Percentiles rank a stretch among this genome's conserved stretches.
These are phyloP conservation scores for Sisyra nigra DNA, from an alignment of 2,888 invertebrate species.

Conservation along the genomic window DNA sequence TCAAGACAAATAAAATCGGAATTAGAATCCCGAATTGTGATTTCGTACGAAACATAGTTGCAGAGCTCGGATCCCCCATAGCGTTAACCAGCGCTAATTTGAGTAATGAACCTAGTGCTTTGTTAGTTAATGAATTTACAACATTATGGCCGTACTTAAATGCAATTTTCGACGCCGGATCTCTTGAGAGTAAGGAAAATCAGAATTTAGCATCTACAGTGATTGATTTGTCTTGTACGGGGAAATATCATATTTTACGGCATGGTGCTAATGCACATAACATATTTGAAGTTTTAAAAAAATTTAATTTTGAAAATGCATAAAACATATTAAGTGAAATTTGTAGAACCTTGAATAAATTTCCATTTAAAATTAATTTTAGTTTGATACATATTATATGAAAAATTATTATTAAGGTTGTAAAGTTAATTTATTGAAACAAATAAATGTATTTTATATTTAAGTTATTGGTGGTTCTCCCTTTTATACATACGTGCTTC, in stretches of 20 bases:
- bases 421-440: too few relatives aligned
- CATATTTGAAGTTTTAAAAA: slow-evolving; percentile 35
- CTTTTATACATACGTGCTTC: too few relatives aligned
- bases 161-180: slow-evolving; percentile 70
- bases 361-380: too few relatives aligned
- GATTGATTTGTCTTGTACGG: slow-evolving; percentile 63
- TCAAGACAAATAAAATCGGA: slow-evolving; percentile 64
- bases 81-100: slow-evolving; percentile 93
- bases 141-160: slow-evolving; percentile 65
- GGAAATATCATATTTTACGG: slow-evolving; percentile 59
- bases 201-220: slow-evolving; percentile 80
- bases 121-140: slow-evolving; percentile 65
- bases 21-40: slow-evolving; percentile 73
- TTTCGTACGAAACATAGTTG: slow-evolving; percentile 59
- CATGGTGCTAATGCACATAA: slow-evolving; percentile 49
- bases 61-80: slow-evolving; percentile 53
- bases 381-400: too few relatives aligned
- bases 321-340: too few relatives aligned
- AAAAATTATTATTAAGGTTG: too few relatives aligned
- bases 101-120: slow-evolving; percentile 63
- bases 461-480: too few relatives aligned
- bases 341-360: too few relatives aligned
- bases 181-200: slow-evolving; percentile 39
- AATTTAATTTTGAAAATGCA: too few relatives aligned
- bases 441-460: too few relatives aligned